Conservation (phyloP, 92 coral and sea anemone species). For the Micromussa lordhowensis region DNA sequence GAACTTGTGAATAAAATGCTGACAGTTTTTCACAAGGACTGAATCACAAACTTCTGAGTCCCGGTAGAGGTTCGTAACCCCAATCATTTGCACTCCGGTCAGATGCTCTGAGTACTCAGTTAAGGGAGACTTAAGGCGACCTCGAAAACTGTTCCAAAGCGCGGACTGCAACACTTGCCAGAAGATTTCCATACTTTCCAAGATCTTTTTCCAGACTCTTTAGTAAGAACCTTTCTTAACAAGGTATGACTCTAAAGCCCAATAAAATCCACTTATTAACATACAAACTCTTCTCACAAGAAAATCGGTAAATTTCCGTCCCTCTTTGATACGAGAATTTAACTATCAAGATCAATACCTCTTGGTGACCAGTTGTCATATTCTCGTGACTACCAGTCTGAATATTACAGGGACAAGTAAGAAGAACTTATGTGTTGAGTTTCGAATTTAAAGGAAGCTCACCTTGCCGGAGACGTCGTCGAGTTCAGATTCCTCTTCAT, state of each 20-base stretch:
- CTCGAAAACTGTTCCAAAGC: neutral
- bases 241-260: neutral
- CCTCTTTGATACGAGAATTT: neutral
- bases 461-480: slow-evolving; percentile 42
- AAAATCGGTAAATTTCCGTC: neutral
- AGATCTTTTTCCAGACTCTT: neutral
- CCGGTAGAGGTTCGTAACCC: neutral
- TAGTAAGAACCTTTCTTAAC: neutral
- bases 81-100: neutral
- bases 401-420: neutral
- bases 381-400: neutral
- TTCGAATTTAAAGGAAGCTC: neutral
- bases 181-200: neutral
- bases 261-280: neutral
- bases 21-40: neutral
- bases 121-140: no score
- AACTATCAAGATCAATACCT: neutral
- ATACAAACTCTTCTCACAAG: neutral
- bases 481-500: slow-evolving; percentile 70
- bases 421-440: neutral
- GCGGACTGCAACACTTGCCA: neutral
- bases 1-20: neutral
- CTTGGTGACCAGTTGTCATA: neutral
- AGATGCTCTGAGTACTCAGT: neutral
- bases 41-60: neutral